phyloP scores from a whole-genome alignment of 2,797 vertebrate genomes.

The Hypotaenidia okinawae region DNA sequence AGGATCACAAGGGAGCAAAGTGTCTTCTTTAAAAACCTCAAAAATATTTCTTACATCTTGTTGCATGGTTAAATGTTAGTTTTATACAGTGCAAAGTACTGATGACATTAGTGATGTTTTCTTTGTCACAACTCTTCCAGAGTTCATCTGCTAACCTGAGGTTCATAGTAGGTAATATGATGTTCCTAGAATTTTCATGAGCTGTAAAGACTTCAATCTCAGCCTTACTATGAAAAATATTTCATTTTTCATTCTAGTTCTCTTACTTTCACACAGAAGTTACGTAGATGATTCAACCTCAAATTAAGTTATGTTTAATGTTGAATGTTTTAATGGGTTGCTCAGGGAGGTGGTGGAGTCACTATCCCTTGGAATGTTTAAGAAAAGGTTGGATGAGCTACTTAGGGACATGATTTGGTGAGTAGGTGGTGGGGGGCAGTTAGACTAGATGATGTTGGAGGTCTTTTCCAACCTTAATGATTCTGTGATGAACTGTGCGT shows the following conservation, averaged over 20 bases:
- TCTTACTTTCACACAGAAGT: background rate
- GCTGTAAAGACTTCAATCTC: background rate
- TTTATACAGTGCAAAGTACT: background rate
- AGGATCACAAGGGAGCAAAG: background rate
- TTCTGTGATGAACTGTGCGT: background rate
- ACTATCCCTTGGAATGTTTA: no score
- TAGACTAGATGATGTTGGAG: no score
- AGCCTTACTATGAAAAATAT: background rate
- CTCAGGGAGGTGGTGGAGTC: no score
- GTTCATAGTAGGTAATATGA: background rate
- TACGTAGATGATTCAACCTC: background rate
- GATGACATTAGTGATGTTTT: background rate
- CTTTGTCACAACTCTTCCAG: background rate
- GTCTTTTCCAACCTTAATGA: no score
- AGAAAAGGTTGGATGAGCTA: no score
- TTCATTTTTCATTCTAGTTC: background rate
- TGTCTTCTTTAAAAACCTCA: background rate
- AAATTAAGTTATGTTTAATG: background rate
- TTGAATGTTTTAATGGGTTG: no score
- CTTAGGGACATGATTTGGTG: no score
- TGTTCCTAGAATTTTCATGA: background rate
- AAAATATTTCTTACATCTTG: background rate
- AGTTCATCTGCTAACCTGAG: background rate
- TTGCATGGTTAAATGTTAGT: background rate
- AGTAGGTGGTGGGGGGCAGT: no score